These are phyloP conservation scores for Gasteruption jaculator DNA, from an alignment of 2,888 invertebrate species.

Conservation along the genomic window DNA sequence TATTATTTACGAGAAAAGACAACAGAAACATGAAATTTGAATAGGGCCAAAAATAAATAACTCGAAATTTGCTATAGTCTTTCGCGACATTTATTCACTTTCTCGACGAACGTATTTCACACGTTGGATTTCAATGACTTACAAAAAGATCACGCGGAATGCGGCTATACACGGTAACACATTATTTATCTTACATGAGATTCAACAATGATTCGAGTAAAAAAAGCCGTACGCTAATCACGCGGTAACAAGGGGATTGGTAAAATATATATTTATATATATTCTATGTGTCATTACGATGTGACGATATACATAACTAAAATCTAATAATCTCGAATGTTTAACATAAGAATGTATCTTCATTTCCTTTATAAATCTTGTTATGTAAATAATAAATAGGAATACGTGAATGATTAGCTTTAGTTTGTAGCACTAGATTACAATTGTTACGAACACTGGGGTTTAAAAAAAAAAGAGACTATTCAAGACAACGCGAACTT, in stretches of 20 bases:
- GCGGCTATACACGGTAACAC: slow-evolving; percentile 46
- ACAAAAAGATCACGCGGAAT: slow-evolving; percentile 41
- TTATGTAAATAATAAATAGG: slow-evolving; percentile 47
- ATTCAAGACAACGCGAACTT: too few relatives aligned
- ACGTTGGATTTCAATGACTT: slow-evolving; percentile 38
- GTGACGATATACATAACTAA: slow-evolving; percentile 47
- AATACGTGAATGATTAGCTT: slow-evolving; percentile 25
- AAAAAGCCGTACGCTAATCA: slow-evolving; percentile 47
- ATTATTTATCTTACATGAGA: slow-evolving; percentile 47
- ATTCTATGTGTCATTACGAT: too few relatives aligned
- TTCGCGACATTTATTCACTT: slow-evolving; percentile 38
- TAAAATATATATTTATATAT: slow-evolving; percentile 46
- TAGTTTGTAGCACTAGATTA: slow-evolving; percentile 30
- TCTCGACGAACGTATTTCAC: slow-evolving; percentile 37
- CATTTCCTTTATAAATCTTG: too few relatives aligned
- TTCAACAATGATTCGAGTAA: slow-evolving; percentile 49
- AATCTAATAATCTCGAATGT: slow-evolving; percentile 49
- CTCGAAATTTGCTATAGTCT: too few relatives aligned
- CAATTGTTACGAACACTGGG: slow-evolving; percentile 27
- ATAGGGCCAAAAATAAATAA: too few relatives aligned
- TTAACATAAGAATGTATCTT: slow-evolving; percentile 46
- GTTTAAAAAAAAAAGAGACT: slow-evolving; percentile 8
- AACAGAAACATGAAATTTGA: too few relatives aligned
- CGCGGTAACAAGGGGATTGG: slow-evolving; percentile 47
- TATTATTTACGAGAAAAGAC: too few relatives aligned